A percentile compares a stretch with the other conserved stretches of the same genome.
phyloP scores from a whole-genome alignment of 1,140 invertebrate species.

The Bombus cullumanus region DNA sequence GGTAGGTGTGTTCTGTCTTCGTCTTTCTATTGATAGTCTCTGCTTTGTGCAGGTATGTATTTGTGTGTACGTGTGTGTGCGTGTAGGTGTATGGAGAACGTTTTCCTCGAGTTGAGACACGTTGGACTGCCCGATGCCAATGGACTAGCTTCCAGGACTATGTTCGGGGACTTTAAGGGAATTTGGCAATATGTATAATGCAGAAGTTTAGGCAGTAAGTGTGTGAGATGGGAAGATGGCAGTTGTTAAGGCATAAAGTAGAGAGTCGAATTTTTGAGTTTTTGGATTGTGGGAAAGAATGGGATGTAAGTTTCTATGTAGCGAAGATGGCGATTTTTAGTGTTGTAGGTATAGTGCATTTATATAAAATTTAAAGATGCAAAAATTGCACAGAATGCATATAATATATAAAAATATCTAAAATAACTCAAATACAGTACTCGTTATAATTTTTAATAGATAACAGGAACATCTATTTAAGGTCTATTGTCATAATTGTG shows the following conservation, averaged over 20 bases:
- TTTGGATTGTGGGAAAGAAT: background rate
- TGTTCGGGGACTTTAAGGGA: constrained; percentile 37
- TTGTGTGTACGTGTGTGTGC: no score
- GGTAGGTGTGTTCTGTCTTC: background rate
- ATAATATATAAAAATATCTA: no score
- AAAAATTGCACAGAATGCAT: no score
- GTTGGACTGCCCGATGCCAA: constrained; percentile 55
- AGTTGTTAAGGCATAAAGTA: background rate
- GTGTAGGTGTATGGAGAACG: background rate
- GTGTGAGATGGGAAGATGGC: background rate
- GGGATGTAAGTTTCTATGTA: no score
- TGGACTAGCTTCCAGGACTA: constrained; percentile 52
- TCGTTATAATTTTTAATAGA: no score
- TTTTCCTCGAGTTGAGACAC: constrained; percentile 33
- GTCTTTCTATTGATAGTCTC: background rate
- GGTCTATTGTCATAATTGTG: no score
- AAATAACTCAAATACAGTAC: no score
- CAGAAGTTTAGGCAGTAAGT: no score
- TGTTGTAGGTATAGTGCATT: no score
- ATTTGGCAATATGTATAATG: background rate
- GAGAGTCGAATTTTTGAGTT: background rate
- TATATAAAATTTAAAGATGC: no score
- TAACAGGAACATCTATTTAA: no score
- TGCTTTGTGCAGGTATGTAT: constrained; percentile 24
- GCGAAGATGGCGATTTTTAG: no score